Percentiles rank a stretch among this genome's conserved stretches.
These are phyloP conservation scores for Syndactyla subalaris DNA, from an alignment of 2,797 vertebrate genomes.

Conservation along the genomic window DNA sequence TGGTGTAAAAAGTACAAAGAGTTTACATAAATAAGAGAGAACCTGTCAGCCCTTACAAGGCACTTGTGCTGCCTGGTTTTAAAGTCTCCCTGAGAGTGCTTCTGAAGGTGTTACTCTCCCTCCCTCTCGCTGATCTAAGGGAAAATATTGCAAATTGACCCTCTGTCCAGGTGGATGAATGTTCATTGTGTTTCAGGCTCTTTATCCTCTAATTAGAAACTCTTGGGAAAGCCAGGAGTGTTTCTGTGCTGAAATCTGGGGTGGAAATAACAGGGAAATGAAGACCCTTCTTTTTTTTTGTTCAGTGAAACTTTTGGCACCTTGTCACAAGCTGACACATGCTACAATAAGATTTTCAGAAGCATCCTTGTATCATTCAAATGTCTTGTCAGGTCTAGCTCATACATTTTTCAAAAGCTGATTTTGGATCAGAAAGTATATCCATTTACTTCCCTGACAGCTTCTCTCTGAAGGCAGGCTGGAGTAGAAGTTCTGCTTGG, in stretches of 20 bases:
- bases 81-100: neutral
- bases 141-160: neutral
- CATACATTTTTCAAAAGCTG: neutral
- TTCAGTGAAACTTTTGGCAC: neutral
- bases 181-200: neutral
- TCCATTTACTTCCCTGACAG: neutral
- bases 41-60: neutral
- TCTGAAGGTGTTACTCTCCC: neutral
- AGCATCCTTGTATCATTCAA: neutral
- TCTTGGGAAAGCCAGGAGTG: neutral
- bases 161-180: neutral
- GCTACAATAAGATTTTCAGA: neutral
- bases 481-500: neutral
- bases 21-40: neutral
- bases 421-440: neutral
- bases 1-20: neutral
- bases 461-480: neutral
- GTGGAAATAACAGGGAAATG: neutral
- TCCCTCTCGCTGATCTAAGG: neutral
- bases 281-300: neutral
- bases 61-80: neutral
- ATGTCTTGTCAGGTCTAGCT: neutral
- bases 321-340: neutral
- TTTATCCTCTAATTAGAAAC: neutral
- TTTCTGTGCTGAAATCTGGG: neutral